phyloP scores from a whole-genome alignment of 2,113 vertebrate species.

The Cranoglanis bouderius region DNA sequence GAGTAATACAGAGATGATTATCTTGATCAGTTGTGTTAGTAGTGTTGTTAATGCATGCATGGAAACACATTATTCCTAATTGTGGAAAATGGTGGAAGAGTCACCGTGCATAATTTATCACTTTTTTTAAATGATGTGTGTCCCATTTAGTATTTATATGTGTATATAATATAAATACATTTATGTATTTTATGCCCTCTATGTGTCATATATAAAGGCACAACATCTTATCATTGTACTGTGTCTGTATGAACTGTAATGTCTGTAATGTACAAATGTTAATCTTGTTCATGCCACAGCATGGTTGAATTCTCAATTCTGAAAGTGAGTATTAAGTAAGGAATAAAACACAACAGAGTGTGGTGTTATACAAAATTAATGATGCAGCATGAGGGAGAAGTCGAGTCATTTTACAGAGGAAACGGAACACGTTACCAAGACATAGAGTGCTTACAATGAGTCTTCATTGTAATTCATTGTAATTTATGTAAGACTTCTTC shows the following conservation, averaged over 20 bases:
- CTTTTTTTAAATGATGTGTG: background rate
- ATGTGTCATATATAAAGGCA: background rate
- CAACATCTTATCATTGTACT: background rate
- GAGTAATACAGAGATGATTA: background rate
- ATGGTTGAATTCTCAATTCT: background rate
- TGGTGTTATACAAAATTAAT: background rate
- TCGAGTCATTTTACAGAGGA: background rate
- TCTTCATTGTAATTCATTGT: no score
- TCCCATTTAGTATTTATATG: background rate
- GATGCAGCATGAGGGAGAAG: background rate
- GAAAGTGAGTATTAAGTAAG: background rate
- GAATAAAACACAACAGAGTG: background rate
- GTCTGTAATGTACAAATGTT: background rate
- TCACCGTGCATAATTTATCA: background rate
- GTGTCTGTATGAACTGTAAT: no score
- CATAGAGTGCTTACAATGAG: background rate
- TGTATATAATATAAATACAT: background rate
- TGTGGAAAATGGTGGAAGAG: background rate
- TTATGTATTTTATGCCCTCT: background rate
- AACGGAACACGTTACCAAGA: background rate
- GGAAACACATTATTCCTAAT: slow-evolving; percentile 22
- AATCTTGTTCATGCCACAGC: background rate
- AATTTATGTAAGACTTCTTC: no score
- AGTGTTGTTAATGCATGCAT: background rate
- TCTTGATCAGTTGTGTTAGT: background rate